A percentile compares a stretch with the other conserved stretches of the same genome.
These are phyloP conservation scores for Opisthograptis luteolata DNA, from an alignment of 2,888 invertebrate genomes.

Conservation along the genomic window DNA sequence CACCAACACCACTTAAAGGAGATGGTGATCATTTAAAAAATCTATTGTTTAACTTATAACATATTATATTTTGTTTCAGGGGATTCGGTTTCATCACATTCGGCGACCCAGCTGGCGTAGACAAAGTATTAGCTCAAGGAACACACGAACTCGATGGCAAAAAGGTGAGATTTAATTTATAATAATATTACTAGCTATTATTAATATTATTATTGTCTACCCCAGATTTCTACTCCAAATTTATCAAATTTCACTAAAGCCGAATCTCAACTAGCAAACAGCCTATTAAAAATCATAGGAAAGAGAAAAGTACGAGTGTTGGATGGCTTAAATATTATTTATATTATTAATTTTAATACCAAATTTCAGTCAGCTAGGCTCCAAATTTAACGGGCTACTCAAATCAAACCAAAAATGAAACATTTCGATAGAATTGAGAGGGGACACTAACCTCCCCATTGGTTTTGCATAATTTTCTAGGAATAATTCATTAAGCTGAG, in stretches of 20 bases:
- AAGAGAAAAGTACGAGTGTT: no score
- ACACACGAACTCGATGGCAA: slow-evolving; percentile 99
- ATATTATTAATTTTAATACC: not conserved
- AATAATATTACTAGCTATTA: not conserved
- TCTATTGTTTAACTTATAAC: no score
- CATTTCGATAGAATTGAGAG: slow-evolving; percentile 34
- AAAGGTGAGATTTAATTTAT: slow-evolving; percentile 89
- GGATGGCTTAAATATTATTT: no score
- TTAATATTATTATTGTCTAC: no score
- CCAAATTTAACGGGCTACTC: slow-evolving; percentile 43
- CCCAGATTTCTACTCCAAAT: no score
- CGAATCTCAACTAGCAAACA: no score
- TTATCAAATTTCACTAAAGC: no score
- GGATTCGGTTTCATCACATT: slow-evolving; percentile 99
- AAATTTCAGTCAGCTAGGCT: slow-evolving; percentile 36
- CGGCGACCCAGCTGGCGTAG: slow-evolving; percentile 98
- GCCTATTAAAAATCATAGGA: no score
- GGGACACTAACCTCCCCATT: slow-evolving; percentile 32
- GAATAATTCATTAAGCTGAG: slow-evolving; percentile 40
- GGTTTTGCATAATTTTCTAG: slow-evolving; percentile 39
- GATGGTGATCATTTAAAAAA: no score
- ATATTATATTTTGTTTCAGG: slow-evolving; percentile 85
- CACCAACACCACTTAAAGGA: no score
- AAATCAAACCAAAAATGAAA: slow-evolving; percentile 43
- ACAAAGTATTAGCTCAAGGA: slow-evolving; percentile 99